Base-by-base conservation (phyloP, 2,113 vertebrate genomes). In the Mola mola region DNA sequence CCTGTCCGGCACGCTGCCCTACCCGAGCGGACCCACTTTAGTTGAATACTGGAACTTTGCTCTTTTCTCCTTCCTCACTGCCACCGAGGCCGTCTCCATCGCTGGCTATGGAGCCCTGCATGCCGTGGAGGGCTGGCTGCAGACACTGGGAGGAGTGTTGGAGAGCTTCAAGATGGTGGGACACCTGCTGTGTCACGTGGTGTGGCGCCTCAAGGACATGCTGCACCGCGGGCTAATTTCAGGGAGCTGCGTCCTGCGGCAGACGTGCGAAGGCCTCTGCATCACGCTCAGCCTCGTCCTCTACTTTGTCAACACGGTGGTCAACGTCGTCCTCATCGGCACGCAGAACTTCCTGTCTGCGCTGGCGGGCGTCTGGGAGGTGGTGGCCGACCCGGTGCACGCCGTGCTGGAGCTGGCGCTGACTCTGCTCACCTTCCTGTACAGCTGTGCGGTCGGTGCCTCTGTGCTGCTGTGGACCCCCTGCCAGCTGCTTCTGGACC, bases 401-500 rank as follows among this genome's bases (percentile, higher is more conserved):
- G 66, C 87, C 10, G 55, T 82, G 1, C 31, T 81, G 0, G 93
- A 94, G 0, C 53, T 94, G 19, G 47, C 92, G 50, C 79, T 88
- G 0, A 87, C 92, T 0, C 65, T 91, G 36, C 68, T 95, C 0
- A 84, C 92, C 0, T 93, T 92, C 19, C 55, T 95, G 28, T 94
- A 94, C 75, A 95, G 92, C 73, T 90, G 90, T 0, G 90, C 93
- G 11, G 87, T 95, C 4, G 93, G 92, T 0, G 78, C 88, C 20
- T 87, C 90, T 25, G 92, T 95, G 57, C 87, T 95, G 11, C 89
- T 95, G 3, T 95, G 94, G 94, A 90, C 91, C 0, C 93, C 94
- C 1, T 95, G 93, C 66, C 93, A 92, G 22, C 49, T 94, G 41
- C 88, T 83, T 1, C 81, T 94, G 2, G 87, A 94, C 62, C 66